Evolutionary conservation across 2,888 invertebrate species (phyloP), one percentile per base, ranked within the genome.

Genomic region (Polylopha cassiicola): DNA sequence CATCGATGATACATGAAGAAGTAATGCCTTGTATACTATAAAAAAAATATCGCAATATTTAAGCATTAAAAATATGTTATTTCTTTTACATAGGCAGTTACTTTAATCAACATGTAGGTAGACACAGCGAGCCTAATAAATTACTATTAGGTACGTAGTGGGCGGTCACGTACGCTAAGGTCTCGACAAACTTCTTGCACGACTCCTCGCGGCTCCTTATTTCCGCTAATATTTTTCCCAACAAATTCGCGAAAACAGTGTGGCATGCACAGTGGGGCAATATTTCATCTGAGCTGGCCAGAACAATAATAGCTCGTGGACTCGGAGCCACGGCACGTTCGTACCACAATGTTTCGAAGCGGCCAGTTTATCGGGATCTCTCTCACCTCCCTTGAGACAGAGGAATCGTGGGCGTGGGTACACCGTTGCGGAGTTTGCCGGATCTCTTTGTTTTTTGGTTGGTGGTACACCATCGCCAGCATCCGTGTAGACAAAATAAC

Each of bases 401-500:
- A 43, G 27, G 31, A 49, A 51, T 47, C 50, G 51, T 48, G 49
- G 47, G 51, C 55, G 49, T 39, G 49, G 47, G 49, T 54, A 48
- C 51, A 43, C 46, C 33, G 43, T 53, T 21, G 16, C 17, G 22
- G 10, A 36, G 23, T 23, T 13, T 13, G 10, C 10, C n/a, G n/a
- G 24, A 13, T 74, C 32, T 66, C 80, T 57, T 44, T 32, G 31
- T 55, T 41, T 22, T 44, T 51, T 74, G 76, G 80, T 55, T 53
- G 54, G 51, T 59, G 58, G 61, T 61, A 62, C 60, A 73, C 73
- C 76, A 77, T 78, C 78, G 70, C 72, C 79, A 73, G 75, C 76
- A 80, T 81, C 80, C 80, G 73, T 74, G 84, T 82, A 84, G 84
- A 84, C 84, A 85, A 84, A 85, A 85, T 84, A 85, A 74, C 68